Evolutionary conservation across 2,113 vertebrate species (phyloP), one percentile per base, ranked within the genome.

Genomic region (Aphyosemion australe): DNA sequence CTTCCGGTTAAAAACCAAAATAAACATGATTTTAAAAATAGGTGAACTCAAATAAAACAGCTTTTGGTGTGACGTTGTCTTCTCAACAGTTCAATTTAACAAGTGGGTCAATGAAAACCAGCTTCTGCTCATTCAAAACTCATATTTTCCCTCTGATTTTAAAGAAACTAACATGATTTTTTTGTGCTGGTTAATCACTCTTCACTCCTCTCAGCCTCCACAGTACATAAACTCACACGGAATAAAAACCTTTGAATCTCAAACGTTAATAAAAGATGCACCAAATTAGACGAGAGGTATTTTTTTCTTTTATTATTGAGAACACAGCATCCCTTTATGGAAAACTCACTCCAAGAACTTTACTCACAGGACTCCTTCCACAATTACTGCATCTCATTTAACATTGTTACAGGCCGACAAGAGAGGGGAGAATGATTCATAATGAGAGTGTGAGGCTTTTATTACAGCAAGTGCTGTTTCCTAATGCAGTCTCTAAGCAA

Each of bases 231-330:
- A 26, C 43, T 20, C 18, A 5, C 12, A 12, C 8, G 16, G 14
- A 46, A 6, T 6, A 16, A 46, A 46, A 46, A 14, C 0, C 4
- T 4, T 50, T 39, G 11, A 39, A 39, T 39, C 1, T 16, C 15
- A 45, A 42, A 45, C 1, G 5, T 26, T 26, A 26, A 5, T 4
- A 26, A 26, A 46, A 1, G 13, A 50, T 10, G 18, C 4, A 41
- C 26, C 26, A 26, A 26, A 26, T 26, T 26, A 26, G 64, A 65
- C 51, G 50, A 26, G 61, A 65, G 19, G 37, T 11, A 2, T 71
- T n/a, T 8, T 49, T 59, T 14, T 59, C 19, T 43, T 53, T 66
- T 18, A 78, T 90, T 83, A 86, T 87, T 88, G 78, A 82, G 62
- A 73, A 78, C 76, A 82, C 73, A 74, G 70, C 66, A 76, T 59